Evolutionary conservation across 2,113 vertebrate species (phyloP).

Genomic region (Tapirus terrestris): DNA sequence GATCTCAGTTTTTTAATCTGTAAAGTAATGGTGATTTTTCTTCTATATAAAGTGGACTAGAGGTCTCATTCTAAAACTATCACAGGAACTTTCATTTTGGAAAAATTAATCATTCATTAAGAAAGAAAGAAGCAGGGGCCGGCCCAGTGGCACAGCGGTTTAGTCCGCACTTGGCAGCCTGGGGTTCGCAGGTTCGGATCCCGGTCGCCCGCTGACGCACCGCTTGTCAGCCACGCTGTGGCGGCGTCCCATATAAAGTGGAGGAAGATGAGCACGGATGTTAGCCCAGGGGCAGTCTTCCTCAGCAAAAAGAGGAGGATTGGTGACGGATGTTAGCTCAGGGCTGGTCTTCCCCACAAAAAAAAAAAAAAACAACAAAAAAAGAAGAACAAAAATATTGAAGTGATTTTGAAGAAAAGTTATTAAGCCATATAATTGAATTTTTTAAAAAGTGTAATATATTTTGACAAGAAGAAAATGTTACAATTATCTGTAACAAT

Average conservation of each 20-base stretch:
- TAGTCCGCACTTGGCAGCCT: too few relatives aligned
- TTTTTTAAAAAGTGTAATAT: background rate
- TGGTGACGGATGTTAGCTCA: too few relatives aligned
- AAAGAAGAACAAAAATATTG: background rate
- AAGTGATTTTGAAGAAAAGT: background rate
- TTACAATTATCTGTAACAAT: background rate
- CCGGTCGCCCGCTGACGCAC: too few relatives aligned
- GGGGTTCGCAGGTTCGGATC: too few relatives aligned
- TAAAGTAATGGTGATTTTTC: conserved; percentile 13
- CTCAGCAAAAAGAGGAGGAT: too few relatives aligned
- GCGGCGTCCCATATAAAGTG: too few relatives aligned
- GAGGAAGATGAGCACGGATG: too few relatives aligned
- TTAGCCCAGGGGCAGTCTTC: too few relatives aligned
- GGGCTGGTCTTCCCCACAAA: too few relatives aligned
- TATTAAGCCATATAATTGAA: background rate
- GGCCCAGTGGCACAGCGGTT: too few relatives aligned
- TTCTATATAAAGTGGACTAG: background rate
- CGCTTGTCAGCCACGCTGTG: too few relatives aligned
- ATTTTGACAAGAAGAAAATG: background rate
- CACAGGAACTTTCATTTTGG: background rate
- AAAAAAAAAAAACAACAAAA: too few relatives aligned
- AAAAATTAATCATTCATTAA: background rate
- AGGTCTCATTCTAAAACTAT: background rate
- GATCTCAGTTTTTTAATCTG: background rate
- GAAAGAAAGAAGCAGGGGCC: background rate